Evolutionary conservation across 1,140 invertebrate species (phyloP).

Genomic region (Eufriesea mexicana): DNA sequence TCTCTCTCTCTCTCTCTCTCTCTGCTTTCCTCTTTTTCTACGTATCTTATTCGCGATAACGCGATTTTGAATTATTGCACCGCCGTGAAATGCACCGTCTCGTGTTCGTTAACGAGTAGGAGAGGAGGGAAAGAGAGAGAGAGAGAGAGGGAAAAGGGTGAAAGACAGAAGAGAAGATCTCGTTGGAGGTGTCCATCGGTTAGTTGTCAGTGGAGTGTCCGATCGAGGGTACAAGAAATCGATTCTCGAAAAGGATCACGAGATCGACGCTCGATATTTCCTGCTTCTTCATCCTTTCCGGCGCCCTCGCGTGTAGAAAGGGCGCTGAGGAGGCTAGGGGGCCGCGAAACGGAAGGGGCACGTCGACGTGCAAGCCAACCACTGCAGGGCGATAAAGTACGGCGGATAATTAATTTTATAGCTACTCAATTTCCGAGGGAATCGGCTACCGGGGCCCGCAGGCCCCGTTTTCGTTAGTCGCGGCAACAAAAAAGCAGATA

Average conservation of each 20-base stretch:
- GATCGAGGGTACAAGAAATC: conserved; percentile 13
- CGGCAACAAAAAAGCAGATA: conserved; percentile 68
- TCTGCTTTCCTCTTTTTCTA: too few relatives aligned
- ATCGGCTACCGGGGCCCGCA: conserved; percentile 79
- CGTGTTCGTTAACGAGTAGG: too few relatives aligned
- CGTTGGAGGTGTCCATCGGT: not conserved
- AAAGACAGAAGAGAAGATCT: too few relatives aligned
- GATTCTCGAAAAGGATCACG: conserved; percentile 8
- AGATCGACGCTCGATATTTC: conserved; percentile 29
- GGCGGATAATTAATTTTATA: conserved; percentile 83
- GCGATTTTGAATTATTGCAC: too few relatives aligned
- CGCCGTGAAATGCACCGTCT: too few relatives aligned
- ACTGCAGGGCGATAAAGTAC: conserved; percentile 77
- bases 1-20: too few relatives aligned
- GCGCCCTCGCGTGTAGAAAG: not conserved
- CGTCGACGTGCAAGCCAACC: conserved; percentile 30
- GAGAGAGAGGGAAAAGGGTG: too few relatives aligned
- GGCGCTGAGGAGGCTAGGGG: conserved; percentile 13
- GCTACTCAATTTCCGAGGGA: conserved; percentile 82
- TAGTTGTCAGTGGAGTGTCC: not conserved
- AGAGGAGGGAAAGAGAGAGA: not conserved
- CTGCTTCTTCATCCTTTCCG: conserved; percentile 55
- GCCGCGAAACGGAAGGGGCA: conserved; percentile 19
- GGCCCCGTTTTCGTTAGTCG: conserved; percentile 76
- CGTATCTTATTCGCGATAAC: too few relatives aligned